These are phyloP conservation scores for Ifrita kowaldi DNA, from an alignment of 2,113 vertebrate species.

Conservation along the genomic window DNA sequence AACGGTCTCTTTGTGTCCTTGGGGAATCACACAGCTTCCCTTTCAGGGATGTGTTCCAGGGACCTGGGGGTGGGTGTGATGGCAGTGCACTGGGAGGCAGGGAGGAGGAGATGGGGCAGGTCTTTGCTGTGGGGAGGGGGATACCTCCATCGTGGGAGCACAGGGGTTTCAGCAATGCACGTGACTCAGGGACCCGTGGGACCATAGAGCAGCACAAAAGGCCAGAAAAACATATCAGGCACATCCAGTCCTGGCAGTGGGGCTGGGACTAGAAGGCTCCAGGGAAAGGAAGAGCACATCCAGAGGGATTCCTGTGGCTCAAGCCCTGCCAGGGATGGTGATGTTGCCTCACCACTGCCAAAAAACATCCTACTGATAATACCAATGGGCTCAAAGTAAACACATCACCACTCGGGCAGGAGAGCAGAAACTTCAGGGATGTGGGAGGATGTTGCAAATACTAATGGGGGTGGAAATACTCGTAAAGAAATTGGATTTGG, in stretches of 20 bases:
- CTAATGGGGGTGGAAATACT: not conserved
- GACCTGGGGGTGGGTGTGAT: fast-evolving
- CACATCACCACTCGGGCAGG: not conserved
- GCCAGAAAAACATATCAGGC: not conserved
- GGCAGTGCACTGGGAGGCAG: not conserved
- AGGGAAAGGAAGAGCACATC: not conserved
- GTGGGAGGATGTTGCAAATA: not conserved
- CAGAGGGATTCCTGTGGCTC: not conserved
- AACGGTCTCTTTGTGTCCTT: fast-evolving
- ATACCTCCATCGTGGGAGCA: not conserved
- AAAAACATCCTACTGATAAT: not conserved
- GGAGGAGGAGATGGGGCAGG: not conserved
- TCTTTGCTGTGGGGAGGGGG: not conserved
- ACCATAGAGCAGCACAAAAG: not conserved
- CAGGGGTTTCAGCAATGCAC: fast-evolving
- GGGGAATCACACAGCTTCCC: not conserved
- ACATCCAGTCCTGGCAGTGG: not conserved
- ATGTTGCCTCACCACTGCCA: not conserved
- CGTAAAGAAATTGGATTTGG: not conserved
- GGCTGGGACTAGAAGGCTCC: not conserved
- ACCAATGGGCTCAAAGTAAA: not conserved
- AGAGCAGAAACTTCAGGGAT: not conserved
- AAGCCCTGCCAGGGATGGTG: not conserved
- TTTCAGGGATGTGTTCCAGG: no score
- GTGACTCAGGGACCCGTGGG: not conserved